Percentiles rank a stretch among this genome's conserved stretches.
phyloP scores from a whole-genome alignment of 2,113 vertebrate genomes.

The Calyptomena viridis region DNA sequence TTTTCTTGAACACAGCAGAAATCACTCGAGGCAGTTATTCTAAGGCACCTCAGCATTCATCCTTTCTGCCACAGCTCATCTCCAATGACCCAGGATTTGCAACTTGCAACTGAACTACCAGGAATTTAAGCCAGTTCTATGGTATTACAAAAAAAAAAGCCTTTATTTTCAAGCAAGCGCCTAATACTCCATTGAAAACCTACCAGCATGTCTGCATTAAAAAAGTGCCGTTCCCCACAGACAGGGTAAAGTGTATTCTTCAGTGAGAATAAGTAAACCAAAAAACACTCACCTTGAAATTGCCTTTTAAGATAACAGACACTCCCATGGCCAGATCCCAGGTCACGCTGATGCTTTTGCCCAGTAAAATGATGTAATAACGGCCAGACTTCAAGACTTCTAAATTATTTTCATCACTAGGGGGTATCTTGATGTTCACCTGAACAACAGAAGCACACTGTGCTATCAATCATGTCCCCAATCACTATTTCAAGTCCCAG shows the following conservation, averaged over 20 bases:
- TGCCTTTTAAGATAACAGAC: constrained; percentile 83
- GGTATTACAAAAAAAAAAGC: background rate
- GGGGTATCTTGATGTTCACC: constrained; percentile 85
- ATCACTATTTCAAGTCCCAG: background rate
- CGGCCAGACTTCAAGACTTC: constrained; percentile 87
- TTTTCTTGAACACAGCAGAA: background rate
- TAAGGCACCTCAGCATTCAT: background rate
- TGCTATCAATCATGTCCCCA: background rate
- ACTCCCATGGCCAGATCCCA: constrained; percentile 87
- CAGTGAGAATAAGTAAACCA: background rate
- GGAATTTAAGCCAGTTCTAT: background rate
- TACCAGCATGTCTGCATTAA: background rate
- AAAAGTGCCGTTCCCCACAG: background rate
- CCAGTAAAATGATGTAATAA: constrained; percentile 84
- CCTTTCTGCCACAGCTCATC: background rate
- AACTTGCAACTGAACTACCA: background rate
- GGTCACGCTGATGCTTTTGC: constrained; percentile 81
- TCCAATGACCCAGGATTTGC: background rate
- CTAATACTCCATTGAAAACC: background rate
- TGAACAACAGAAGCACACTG: constrained; percentile 20
- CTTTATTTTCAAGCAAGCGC: background rate
- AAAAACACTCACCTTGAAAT: constrained; percentile 78
- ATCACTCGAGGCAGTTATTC: background rate
- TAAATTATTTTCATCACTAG: constrained; percentile 75
- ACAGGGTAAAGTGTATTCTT: background rate